phyloP scores from a whole-genome alignment of 2,797 vertebrate species.

The Onychomys torridus region DNA sequence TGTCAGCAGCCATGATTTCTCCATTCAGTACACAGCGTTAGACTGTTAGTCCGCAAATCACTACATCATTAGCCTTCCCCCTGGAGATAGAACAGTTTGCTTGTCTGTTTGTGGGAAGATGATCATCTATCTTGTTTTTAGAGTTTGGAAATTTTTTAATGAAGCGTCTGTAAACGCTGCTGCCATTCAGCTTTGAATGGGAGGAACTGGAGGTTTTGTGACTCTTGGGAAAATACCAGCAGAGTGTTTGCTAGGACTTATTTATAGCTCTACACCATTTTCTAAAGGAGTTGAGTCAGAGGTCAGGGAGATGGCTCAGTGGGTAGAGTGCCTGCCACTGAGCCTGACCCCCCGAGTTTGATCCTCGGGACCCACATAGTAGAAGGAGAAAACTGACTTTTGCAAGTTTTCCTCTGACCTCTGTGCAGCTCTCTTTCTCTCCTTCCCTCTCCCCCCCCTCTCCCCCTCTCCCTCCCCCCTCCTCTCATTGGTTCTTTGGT shows the following conservation, averaged over 20 bases:
- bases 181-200: not conserved
- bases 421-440: not conserved
- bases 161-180: not conserved
- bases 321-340: not conserved
- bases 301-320: not conserved
- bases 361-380: not conserved
- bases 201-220: not conserved
- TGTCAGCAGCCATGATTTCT: accelerated
- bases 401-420: not conserved
- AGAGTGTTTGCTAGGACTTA: not conserved
- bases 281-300: not conserved
- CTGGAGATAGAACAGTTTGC: not conserved
- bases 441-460: too few species aligned
- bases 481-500: too few species aligned
- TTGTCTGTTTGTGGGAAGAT: not conserved
- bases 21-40: not conserved
- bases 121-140: not conserved
- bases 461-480: too few species aligned
- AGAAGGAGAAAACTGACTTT: not conserved
- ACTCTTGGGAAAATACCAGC: not conserved
- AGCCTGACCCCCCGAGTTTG: not conserved
- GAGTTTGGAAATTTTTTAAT: not conserved
- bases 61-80: too few species aligned
- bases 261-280: not conserved
- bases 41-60: too few species aligned